These are phyloP conservation scores for Troglohyphantes excavatus DNA, from an alignment of 2,888 invertebrate genomes.

Conservation along the genomic window DNA sequence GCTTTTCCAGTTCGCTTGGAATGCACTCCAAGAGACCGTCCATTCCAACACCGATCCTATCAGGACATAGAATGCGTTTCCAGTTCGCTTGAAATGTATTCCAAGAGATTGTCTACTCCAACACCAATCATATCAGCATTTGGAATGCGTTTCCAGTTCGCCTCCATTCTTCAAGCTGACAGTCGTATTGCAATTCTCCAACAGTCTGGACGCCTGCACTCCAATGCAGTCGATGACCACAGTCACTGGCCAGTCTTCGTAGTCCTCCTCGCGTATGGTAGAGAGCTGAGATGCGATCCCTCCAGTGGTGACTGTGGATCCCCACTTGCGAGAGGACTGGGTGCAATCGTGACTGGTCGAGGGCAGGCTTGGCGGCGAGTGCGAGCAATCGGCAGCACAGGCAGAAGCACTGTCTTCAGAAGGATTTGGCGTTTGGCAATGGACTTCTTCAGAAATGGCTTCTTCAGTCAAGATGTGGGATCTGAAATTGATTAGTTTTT, in stretches of 20 bases:
- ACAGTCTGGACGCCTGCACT: constrained; percentile 35
- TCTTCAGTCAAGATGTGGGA: not conserved
- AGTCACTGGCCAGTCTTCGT: constrained; percentile 30
- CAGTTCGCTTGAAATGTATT: no score
- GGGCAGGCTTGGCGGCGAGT: not conserved
- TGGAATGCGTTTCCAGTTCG: constrained; percentile 20
- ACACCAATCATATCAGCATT: constrained; percentile 54
- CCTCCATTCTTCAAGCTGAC: constrained; percentile 21
- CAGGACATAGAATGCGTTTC: no score
- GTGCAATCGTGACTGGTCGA: constrained; percentile 1
- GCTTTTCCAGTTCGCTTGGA: no score
- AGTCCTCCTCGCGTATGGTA: constrained; percentile 42
- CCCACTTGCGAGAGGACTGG: not conserved
- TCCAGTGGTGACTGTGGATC: not conserved
- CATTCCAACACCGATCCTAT: no score
- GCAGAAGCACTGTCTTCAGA: not conserved
- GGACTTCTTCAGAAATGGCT: not conserved
- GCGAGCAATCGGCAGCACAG: not conserved
- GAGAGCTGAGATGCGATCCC: not conserved
- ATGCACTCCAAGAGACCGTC: no score
- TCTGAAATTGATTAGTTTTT: not conserved
- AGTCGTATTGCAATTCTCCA: constrained; percentile 50
- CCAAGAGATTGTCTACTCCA: no score
- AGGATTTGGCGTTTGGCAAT: not conserved
- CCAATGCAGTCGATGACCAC: constrained; percentile 71